Conservation (phyloP, 2,888 invertebrate species). For the Bedellia somnulentella region DNA sequence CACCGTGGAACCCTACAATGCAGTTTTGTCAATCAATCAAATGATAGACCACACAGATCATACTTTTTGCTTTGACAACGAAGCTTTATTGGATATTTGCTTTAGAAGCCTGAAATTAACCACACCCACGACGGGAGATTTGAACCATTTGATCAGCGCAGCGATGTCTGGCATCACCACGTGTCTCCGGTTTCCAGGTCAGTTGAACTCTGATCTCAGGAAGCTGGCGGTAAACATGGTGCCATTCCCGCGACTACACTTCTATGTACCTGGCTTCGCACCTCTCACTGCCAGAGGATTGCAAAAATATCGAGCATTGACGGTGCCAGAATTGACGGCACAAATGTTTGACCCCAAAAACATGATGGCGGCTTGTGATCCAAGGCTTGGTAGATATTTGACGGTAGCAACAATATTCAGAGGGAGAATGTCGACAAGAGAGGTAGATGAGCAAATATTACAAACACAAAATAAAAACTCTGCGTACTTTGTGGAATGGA, state of each 20-base stretch:
- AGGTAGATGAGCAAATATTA: constrained; percentile 70
- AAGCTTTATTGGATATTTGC: constrained; percentile 64
- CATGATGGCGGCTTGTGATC: constrained; percentile 87
- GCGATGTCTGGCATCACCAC: constrained; percentile 64
- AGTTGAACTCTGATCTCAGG: constrained; percentile 5
- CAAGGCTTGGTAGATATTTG: constrained; percentile 75
- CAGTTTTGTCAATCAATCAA: constrained; percentile 57
- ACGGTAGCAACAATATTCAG: constrained; percentile 80
- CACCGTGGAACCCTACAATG: constrained; percentile 68
- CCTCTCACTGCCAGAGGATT: constrained; percentile 73
- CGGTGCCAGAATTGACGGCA: constrained; percentile 76
- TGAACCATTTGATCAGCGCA: constrained; percentile 67
- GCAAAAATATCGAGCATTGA: constrained; percentile 76
- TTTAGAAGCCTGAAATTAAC: constrained; percentile 65
- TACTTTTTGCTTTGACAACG: constrained; percentile 65
- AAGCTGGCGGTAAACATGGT: constrained; percentile 5
- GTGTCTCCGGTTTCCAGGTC: constrained; percentile 33
- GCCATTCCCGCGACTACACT: constrained; percentile 79
- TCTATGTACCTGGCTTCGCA: constrained; percentile 76
- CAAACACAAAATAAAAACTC: constrained; percentile 69
- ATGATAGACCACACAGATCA: constrained; percentile 60
- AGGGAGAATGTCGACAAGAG: constrained; percentile 82
- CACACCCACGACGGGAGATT: constrained; percentile 31
- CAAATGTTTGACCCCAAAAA: constrained; percentile 55
- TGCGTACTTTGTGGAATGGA: constrained; percentile 62